Evolutionary conservation across 2,888 invertebrate species (phyloP).

Genomic region (Scaeva pyrastri): DNA sequence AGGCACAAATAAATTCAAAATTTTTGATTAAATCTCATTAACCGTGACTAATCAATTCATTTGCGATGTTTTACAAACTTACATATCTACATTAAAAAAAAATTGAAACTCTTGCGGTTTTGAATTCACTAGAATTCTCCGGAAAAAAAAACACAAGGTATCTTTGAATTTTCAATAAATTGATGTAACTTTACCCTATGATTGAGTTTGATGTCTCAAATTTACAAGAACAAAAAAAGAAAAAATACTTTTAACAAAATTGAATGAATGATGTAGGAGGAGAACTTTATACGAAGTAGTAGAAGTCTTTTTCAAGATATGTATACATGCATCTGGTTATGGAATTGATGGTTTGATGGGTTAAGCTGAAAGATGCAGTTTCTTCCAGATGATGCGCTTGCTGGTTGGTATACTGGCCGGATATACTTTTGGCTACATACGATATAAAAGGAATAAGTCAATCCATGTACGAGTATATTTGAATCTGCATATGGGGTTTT

Average conservation of each 20-base stretch:
- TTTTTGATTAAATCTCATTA: no score
- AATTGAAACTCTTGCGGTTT: no score
- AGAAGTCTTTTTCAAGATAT: not conserved
- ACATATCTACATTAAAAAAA: no score
- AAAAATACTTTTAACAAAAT: not conserved
- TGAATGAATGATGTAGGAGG: slow-evolving; percentile 10
- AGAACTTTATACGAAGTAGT: not conserved
- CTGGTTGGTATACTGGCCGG: slow-evolving; percentile 34
- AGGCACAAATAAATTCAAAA: no score
- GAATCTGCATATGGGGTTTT: not conserved
- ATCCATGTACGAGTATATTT: no score
- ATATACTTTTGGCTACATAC: slow-evolving; percentile 1
- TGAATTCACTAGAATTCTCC: no score
- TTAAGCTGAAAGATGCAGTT: slow-evolving; percentile 40
- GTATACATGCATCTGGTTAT: slow-evolving; percentile 33
- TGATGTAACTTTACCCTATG: slow-evolving; percentile 15
- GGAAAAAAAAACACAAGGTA: not conserved
- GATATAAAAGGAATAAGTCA: no score
- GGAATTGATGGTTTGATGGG: slow-evolving; percentile 45
- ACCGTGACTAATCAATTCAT: no score
- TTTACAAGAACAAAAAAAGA: not conserved
- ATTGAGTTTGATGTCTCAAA: not conserved
- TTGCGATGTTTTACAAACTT: no score
- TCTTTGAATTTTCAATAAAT: not conserved
- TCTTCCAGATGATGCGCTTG: slow-evolving; percentile 23